A percentile compares a stretch with the other conserved stretches of the same genome.
Evolutionary conservation across 2,888 invertebrate genomes (phyloP).

Genomic region (Miltochrista miniata): DNA sequence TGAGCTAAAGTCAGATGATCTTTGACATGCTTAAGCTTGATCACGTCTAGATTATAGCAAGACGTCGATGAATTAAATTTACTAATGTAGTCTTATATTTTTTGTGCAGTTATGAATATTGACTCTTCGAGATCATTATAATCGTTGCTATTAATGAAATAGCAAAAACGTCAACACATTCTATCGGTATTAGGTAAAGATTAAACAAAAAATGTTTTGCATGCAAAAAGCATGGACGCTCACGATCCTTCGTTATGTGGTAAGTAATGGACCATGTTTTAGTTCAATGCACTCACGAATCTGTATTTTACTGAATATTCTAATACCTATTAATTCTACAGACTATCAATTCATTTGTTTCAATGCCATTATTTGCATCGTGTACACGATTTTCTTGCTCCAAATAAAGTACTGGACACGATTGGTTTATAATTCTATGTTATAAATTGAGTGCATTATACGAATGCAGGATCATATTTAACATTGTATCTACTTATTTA

Average conservation of each 20-base stretch:
- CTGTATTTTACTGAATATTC: conserved; percentile 68
- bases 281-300: conserved; percentile 80
- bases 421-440: conserved; percentile 31
- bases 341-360: conserved; percentile 68
- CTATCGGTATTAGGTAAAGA: conserved; percentile 63
- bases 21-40: conserved; percentile 54
- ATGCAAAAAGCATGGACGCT: conserved; percentile 67
- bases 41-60: conserved; percentile 51
- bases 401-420: conserved; percentile 22
- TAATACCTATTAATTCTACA: conserved; percentile 45
- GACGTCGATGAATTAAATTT: conserved; percentile 42
- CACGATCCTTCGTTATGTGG: conserved; percentile 66
- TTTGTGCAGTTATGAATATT: conserved; percentile 48
- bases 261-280: conserved; percentile 79
- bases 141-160: conserved; percentile 50
- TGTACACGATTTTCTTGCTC: conserved; percentile 49
- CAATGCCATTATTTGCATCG: conserved; percentile 58
- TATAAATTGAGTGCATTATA: conserved; percentile 25
- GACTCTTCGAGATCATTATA: conserved; percentile 55
- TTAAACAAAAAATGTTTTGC: conserved; percentile 60
- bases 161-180: conserved; percentile 65
- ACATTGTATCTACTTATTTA: conserved; percentile 11
- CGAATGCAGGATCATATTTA: conserved; percentile 35
- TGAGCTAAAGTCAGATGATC: conserved; percentile 50
- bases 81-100: conserved; percentile 41